phyloP scores from a whole-genome alignment of 2,113 vertebrate species.

The Acanthisitta chloris region DNA sequence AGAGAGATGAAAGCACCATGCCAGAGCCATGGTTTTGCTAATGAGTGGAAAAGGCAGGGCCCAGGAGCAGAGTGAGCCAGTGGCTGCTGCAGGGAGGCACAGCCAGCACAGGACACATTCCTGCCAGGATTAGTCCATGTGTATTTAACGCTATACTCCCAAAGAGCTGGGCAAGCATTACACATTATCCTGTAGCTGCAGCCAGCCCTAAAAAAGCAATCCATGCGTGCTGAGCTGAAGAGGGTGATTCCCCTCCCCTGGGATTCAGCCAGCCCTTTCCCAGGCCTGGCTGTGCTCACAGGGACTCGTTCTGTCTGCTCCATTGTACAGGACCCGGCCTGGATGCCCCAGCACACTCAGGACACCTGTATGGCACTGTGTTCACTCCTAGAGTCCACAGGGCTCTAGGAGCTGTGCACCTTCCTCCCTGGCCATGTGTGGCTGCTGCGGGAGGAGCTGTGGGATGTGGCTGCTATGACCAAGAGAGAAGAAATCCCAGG shows the following conservation, averaged over 20 bases:
- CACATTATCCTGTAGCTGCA: neutral
- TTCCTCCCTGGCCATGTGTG: neutral
- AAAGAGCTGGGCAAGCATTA: slow-evolving; percentile 11
- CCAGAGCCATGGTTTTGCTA: neutral
- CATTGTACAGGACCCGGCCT: fast-evolving
- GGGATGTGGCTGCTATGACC: neutral
- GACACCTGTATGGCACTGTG: fast-evolving
- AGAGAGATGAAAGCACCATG: neutral
- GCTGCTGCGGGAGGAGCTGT: neutral
- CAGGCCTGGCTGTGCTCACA: neutral
- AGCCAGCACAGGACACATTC: neutral
- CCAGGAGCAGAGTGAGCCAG: neutral
- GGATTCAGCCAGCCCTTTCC: neutral
- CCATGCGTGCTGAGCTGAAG: neutral
- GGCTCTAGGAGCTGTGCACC: neutral
- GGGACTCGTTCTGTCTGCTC: fast-evolving
- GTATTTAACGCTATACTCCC: neutral
- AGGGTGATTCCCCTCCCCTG: neutral
- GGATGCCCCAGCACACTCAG: neutral
- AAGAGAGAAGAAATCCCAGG: neutral
- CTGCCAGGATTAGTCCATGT: neutral
- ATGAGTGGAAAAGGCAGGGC: neutral
- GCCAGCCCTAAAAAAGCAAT: neutral
- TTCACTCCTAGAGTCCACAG: no score
- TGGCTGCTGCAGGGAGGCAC: neutral